Percentiles rank a stretch among this genome's conserved stretches.
Evolutionary conservation across 1,140 invertebrate genomes (phyloP).

Genomic region (Drosophila yakuba): DNA sequence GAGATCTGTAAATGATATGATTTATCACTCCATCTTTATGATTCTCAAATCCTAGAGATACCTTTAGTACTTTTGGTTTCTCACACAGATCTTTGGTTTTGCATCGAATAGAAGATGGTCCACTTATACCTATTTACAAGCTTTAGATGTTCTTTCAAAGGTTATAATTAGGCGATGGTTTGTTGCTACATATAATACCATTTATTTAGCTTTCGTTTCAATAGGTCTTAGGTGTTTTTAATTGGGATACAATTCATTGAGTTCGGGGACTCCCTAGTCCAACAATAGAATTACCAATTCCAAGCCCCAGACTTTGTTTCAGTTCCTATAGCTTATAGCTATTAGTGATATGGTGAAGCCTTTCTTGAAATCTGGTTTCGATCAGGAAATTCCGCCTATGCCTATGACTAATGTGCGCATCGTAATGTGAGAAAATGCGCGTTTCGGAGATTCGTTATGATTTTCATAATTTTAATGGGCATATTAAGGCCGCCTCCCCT

Average conservation of each 20-base stretch:
- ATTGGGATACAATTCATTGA: not conserved
- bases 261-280: not conserved
- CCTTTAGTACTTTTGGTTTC: too few species aligned
- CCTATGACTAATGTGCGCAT: constrained; percentile 30
- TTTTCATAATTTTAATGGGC: constrained; percentile 82
- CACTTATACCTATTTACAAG: not conserved
- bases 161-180: not conserved
- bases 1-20: too few species aligned
- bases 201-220: not conserved
- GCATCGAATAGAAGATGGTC: too few species aligned
- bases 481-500: constrained; percentile 76
- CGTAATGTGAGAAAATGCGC: constrained; percentile 53
- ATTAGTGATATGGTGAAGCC: not conserved
- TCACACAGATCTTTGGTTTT: too few species aligned
- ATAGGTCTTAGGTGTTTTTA: not conserved
- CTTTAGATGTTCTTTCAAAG: not conserved
- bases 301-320: not conserved
- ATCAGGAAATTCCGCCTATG: constrained; percentile 40
- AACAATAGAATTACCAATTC: not conserved
- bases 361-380: not conserved
- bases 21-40: too few species aligned
- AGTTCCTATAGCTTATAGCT: not conserved
- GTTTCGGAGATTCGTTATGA: constrained; percentile 44
- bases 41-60: too few species aligned
- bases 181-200: not conserved